Percentiles rank a stretch among this genome's conserved stretches.
Evolutionary conservation across 2,113 vertebrate species (phyloP).

Genomic region (Salvator merianae): DNA sequence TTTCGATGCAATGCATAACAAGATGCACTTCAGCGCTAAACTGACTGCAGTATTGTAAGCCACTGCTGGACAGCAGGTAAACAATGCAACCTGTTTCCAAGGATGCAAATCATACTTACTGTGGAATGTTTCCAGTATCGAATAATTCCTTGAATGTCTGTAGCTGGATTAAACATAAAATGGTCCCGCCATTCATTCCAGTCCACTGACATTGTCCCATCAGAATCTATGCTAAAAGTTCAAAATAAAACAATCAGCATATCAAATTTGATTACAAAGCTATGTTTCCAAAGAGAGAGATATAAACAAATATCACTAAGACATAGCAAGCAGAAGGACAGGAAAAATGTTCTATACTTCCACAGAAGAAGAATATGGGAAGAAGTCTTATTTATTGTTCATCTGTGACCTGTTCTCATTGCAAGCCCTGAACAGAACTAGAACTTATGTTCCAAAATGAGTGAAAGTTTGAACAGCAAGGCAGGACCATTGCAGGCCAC

Average conservation of each 20-base stretch:
- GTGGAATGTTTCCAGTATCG: constrained; percentile 93
- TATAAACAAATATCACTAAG: not conserved
- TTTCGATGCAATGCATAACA: too few relatives aligned
- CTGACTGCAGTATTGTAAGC: too few relatives aligned
- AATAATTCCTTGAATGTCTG: constrained; percentile 91
- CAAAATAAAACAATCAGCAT: not conserved
- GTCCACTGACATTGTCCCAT: constrained; percentile 92
- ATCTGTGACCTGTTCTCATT: not conserved
- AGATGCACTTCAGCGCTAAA: not conserved
- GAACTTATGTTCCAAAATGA: not conserved
- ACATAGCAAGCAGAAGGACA: not conserved
- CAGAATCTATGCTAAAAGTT: constrained; percentile 86
- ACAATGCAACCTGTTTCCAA: not conserved
- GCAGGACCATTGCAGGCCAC: too few relatives aligned
- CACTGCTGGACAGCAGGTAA: too few relatives aligned
- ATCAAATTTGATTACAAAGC: not conserved
- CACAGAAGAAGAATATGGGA: not conserved
- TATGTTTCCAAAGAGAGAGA: not conserved
- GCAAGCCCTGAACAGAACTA: not conserved
- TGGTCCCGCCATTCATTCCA: constrained; percentile 96
- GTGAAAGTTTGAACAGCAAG: not conserved
- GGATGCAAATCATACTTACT: constrained; percentile 72
- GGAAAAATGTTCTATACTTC: not conserved
- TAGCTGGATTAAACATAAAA: constrained; percentile 88
- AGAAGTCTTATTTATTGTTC: not conserved